phyloP scores from a whole-genome alignment of 30 jellyfish, hydroid and myxozoan species.

The Sanderia malayensis region DNA sequence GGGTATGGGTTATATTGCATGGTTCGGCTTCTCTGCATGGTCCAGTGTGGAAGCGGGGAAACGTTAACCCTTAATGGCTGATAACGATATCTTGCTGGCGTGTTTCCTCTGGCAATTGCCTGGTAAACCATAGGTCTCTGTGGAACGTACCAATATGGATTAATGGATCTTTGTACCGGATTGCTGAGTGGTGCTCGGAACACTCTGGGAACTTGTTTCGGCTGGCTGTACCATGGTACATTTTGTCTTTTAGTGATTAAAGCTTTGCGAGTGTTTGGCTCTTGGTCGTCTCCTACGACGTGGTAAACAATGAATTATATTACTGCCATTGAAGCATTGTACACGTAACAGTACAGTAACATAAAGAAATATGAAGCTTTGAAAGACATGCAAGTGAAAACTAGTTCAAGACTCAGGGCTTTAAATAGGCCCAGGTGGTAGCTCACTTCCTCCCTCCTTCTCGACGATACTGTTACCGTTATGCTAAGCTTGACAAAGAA shows the following conservation, averaged over 20 bases:
- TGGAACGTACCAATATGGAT: background rate
- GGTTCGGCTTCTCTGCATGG: conserved; percentile 26
- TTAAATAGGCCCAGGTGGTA: too few species aligned
- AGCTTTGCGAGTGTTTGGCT: background rate
- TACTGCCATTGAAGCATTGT: too few species aligned
- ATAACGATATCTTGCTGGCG: background rate
- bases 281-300: background rate
- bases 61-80: conserved; percentile 12
- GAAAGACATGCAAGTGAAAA: too few species aligned
- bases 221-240: background rate
- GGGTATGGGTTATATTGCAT: background rate
- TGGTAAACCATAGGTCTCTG: background rate
- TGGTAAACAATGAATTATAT: too few species aligned
- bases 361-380: too few species aligned
- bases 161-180: background rate
- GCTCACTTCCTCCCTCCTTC: too few species aligned
- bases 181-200: background rate
- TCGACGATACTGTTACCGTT: too few species aligned
- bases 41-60: conserved; percentile 17
- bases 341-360: too few species aligned
- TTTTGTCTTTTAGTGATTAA: background rate
- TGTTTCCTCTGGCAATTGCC: background rate
- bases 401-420: too few species aligned
- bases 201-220: background rate
- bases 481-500: too few species aligned